A percentile compares a stretch with the other conserved stretches of the same genome.
phyloP scores from a whole-genome alignment of 2,888 invertebrate species.

The Lepidocyrtoides sp. region DNA sequence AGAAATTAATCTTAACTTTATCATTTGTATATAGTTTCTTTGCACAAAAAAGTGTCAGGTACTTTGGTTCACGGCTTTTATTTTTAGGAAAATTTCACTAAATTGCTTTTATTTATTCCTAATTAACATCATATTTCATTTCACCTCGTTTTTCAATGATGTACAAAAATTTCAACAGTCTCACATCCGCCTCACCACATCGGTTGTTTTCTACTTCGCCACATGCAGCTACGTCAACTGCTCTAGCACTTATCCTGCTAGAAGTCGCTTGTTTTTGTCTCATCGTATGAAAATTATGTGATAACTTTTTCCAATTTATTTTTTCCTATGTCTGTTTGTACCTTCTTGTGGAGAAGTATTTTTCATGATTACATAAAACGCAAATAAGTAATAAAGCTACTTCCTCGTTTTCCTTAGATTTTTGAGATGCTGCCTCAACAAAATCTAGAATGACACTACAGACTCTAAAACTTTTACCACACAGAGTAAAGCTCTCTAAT shows the following conservation, averaged over 20 bases:
- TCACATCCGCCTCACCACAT: neutral
- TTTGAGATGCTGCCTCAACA: neutral
- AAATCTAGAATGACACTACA: conserved; percentile 13
- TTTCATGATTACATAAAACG: conserved; percentile 5
- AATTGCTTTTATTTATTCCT: neutral
- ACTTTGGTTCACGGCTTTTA: neutral
- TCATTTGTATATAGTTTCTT: neutral
- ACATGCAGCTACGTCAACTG: neutral
- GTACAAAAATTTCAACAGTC: neutral
- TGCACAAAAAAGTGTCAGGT: neutral
- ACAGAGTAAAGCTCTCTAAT: no score
- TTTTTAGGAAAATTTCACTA: neutral
- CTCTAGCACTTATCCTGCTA: neutral
- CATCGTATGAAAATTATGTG: neutral
- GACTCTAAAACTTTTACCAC: neutral
- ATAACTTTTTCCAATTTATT: neutral
- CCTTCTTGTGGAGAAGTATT: neutral
- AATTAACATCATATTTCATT: no score
- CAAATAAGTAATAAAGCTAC: neutral
- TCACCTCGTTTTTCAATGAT: neutral
- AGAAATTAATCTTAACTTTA: no score
- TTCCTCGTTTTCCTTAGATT: neutral
- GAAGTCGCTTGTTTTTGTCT: conserved; percentile 2
- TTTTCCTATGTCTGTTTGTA: neutral
- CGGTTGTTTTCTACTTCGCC: neutral